phyloP scores from a whole-genome alignment of 37 sponge, comb jelly and placozoan genomes.

The Chondrosia reniformis region DNA sequence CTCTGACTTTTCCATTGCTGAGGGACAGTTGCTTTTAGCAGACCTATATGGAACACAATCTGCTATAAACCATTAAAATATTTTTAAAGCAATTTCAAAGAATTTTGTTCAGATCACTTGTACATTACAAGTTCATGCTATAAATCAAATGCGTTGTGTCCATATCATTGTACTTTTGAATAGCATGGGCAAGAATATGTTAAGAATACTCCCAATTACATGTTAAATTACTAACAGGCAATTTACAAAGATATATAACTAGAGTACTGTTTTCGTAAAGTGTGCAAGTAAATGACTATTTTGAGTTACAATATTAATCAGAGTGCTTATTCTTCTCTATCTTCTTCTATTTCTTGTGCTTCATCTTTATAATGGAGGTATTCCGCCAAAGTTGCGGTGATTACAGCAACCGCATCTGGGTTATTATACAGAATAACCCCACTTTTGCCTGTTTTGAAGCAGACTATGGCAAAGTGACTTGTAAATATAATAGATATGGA shows the following conservation, averaged over 20 bases:
- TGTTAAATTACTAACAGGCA: not conserved
- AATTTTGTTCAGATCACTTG: not conserved
- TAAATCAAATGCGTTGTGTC: not conserved
- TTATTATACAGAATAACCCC: not conserved
- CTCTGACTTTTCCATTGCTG: too few relatives aligned
- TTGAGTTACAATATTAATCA: not conserved
- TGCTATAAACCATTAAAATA: slow-evolving; percentile 12
- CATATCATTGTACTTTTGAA: not conserved
- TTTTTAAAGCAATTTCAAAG: not conserved
- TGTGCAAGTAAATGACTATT: not conserved
- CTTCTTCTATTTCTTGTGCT: not conserved
- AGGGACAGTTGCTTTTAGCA: too few relatives aligned
- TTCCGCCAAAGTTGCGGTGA: not conserved
- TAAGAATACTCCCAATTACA: not conserved
- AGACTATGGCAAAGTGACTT: slow-evolving; percentile 1
- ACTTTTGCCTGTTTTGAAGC: not conserved
- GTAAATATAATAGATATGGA: not conserved
- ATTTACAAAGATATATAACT: not conserved
- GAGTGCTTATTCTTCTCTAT: not conserved
- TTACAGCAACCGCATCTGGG: not conserved
- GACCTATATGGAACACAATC: too few relatives aligned
- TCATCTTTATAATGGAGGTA: not conserved
- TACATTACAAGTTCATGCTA: not conserved
- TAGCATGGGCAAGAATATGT: not conserved
- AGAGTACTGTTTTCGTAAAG: not conserved